Evolutionary conservation across 2,888 invertebrate genomes (phyloP).

Genomic region (Lacanobia wlatinum): DNA sequence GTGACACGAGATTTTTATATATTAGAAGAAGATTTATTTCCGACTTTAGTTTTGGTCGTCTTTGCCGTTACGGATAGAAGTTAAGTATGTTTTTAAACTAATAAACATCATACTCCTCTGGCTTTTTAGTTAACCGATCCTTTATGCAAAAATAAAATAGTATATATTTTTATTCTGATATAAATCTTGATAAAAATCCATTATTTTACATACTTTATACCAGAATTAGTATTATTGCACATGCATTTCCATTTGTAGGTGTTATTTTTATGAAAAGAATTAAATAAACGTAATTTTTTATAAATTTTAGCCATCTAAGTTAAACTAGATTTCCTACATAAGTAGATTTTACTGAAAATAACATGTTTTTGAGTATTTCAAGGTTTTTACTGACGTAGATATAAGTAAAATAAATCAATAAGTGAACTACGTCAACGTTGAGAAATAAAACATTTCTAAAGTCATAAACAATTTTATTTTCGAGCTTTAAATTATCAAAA

Average conservation of each 20-base stretch:
- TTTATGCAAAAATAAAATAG: no score
- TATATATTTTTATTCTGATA: no score
- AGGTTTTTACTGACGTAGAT: neutral
- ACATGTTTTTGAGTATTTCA: neutral
- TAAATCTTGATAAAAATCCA: no score
- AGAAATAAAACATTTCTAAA: neutral
- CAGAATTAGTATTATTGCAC: neutral
- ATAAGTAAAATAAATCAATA: neutral
- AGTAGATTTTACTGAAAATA: neutral
- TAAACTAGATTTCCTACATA: neutral
- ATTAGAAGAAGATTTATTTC: no score
- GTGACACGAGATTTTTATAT: no score
- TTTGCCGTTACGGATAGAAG: neutral
- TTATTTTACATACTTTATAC: no score
- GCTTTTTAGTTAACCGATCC: neutral
- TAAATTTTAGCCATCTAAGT: neutral
- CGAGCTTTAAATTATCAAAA: neutral
- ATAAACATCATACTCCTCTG: neutral
- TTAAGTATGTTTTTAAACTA: neutral
- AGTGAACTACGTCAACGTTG: neutral
- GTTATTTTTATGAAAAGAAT: neutral
- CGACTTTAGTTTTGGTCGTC: neutral
- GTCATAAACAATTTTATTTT: neutral
- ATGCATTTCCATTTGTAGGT: neutral
- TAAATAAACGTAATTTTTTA: neutral